phyloP scores from a whole-genome alignment of 2,888 invertebrate genomes.

The Leptogaster cylindrica region DNA sequence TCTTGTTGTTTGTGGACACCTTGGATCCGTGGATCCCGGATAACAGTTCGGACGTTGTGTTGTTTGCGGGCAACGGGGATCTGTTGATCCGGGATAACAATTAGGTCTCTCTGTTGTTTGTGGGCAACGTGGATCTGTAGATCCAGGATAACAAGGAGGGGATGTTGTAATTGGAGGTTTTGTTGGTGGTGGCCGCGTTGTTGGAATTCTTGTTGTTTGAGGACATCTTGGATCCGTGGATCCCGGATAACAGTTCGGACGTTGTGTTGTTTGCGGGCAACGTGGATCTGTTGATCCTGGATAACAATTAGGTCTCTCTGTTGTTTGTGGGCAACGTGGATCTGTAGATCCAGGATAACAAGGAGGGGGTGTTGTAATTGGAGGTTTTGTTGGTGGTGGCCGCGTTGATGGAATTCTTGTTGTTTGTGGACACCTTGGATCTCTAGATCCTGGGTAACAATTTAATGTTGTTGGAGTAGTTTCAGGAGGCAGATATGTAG shows the following conservation, averaged over 20 bases:
- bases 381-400: constrained; percentile 47
- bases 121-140: constrained; percentile 55
- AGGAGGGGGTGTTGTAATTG: constrained; percentile 46
- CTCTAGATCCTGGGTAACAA: constrained; percentile 48
- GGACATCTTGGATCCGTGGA: constrained; percentile 54
- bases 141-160: constrained; percentile 46
- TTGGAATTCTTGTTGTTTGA: constrained; percentile 55
- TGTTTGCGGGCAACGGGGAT: constrained; percentile 54
- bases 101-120: constrained; percentile 50
- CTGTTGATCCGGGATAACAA: constrained; percentile 48
- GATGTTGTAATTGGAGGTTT: constrained; percentile 11
- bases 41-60: constrained; percentile 49
- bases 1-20: constrained; percentile 52
- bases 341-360: no score
- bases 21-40: constrained; percentile 51
- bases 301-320: constrained; percentile 50
- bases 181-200: constrained; percentile 30
- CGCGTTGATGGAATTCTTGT: constrained; percentile 48
- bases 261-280: constrained; percentile 51
- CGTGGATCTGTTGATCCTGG: constrained; percentile 52
- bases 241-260: constrained; percentile 53
- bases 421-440: constrained; percentile 54
- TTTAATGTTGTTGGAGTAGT: constrained; percentile 38
- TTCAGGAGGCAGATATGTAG: constrained; percentile 15
- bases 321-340: no score